Conservation (phyloP, 2,113 vertebrate genomes). For the Phalacrocorax aristotelis region DNA sequence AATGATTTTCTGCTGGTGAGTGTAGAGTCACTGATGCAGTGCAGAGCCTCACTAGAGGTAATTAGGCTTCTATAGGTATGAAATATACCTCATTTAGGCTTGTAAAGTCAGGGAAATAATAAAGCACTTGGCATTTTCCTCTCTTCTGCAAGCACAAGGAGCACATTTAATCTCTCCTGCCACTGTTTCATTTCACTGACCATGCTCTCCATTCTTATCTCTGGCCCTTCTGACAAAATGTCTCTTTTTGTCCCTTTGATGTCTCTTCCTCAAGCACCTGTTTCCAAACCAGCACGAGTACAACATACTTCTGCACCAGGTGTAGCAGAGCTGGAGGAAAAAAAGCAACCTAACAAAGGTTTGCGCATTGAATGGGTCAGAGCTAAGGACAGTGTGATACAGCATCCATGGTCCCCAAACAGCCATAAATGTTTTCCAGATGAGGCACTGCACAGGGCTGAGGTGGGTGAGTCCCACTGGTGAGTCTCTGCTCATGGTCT, state of each 20-base stretch:
- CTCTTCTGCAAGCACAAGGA: fast-evolving
- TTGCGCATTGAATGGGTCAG: not conserved
- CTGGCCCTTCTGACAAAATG: not conserved
- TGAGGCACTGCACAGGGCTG: not conserved
- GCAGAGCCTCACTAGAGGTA: not conserved
- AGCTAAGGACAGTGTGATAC: not conserved
- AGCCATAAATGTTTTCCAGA: not conserved
- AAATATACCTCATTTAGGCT: not conserved
- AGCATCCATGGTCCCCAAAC: not conserved
- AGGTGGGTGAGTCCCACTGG: not conserved
- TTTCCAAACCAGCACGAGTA: not conserved
- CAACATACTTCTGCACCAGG: not conserved
- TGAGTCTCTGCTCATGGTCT: not conserved
- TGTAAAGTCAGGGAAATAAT: not conserved
- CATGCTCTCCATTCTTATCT: not conserved
- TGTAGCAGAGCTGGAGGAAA: not conserved
- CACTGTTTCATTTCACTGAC: not conserved
- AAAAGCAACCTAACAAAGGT: not conserved
- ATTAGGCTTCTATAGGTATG: not conserved
- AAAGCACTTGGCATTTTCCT: not conserved
- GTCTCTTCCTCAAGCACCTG: not conserved
- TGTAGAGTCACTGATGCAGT: not conserved
- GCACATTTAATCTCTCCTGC: not conserved
- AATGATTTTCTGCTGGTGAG: not conserved
- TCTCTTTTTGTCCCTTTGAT: not conserved